Conservation (phyloP, 1,140 invertebrate genomes). For the Drosophila pandora region DNA sequence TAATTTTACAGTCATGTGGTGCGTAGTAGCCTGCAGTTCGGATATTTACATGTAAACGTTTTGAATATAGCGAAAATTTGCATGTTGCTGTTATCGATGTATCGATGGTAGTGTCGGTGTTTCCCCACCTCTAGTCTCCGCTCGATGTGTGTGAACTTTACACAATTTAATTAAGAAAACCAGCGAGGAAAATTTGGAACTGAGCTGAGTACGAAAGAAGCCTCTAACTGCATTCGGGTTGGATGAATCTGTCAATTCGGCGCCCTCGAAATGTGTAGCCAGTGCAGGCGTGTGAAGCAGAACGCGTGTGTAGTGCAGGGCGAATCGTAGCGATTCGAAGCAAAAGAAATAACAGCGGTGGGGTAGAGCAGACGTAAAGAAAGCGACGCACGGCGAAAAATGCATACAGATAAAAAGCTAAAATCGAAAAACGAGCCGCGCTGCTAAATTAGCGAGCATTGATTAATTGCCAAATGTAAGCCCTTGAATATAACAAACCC, state of each 20-base stretch:
- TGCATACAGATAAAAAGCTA: slow-evolving; percentile 36
- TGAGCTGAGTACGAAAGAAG: slow-evolving; percentile 27
- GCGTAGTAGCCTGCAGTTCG: neutral
- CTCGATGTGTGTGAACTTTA: slow-evolving; percentile 20
- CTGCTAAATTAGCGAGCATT: slow-evolving; percentile 62
- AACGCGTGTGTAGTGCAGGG: slow-evolving; percentile 65
- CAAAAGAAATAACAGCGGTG: slow-evolving; percentile 56
- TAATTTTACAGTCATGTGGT: neutral
- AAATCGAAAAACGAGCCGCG: slow-evolving; percentile 53
- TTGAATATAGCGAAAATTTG: neutral
- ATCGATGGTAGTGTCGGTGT: slow-evolving; percentile 5
- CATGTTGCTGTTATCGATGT: neutral
- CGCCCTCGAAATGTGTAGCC: slow-evolving; percentile 41
- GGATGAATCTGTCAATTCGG: slow-evolving; percentile 8
- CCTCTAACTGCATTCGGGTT: slow-evolving; percentile 23
- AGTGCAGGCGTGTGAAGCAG: slow-evolving; percentile 47
- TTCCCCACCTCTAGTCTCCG: neutral
- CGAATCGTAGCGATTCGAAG: slow-evolving; percentile 47
- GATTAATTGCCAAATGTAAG: slow-evolving; percentile 68
- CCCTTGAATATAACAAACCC: slow-evolving; percentile 35
- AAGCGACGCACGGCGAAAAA: slow-evolving; percentile 49
- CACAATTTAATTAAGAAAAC: slow-evolving; percentile 64
- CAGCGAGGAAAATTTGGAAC: slow-evolving; percentile 56
- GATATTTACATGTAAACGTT: neutral
- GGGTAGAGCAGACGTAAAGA: slow-evolving; percentile 38